phyloP scores from a whole-genome alignment of 2,888 invertebrate genomes.

The Ptycholaimellus sp. region DNA sequence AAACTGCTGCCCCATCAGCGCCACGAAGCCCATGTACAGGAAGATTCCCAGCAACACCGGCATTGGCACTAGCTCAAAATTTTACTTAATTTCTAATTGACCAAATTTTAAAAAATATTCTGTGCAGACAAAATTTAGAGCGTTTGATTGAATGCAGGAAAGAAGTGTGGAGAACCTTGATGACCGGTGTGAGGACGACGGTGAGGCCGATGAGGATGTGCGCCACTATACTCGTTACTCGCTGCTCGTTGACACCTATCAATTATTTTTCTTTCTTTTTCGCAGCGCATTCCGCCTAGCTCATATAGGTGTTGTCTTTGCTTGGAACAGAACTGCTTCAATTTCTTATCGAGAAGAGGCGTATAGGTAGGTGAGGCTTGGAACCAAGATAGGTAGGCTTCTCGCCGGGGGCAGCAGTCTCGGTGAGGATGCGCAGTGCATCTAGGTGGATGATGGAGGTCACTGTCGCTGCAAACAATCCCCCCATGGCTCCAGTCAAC shows the following conservation, averaged over 20 bases:
- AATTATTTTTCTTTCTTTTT: background rate
- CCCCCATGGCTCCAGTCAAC: background rate
- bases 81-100: too few relatives aligned
- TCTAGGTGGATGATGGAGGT: slow-evolving; percentile 76
- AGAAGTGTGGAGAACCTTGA: slow-evolving; percentile 8
- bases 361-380: slow-evolving; percentile 15
- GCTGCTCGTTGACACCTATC: slow-evolving; percentile 34
- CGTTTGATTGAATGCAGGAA: too few relatives aligned
- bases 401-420: slow-evolving; percentile 73
- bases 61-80: slow-evolving; percentile 26
- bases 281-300: background rate
- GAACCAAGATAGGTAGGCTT: slow-evolving; percentile 43
- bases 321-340: background rate
- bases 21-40: slow-evolving; percentile 31
- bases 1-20: slow-evolving; percentile 24
- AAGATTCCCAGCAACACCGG: slow-evolving; percentile 32
- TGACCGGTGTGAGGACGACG: slow-evolving; percentile 25
- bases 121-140: background rate
- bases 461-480: slow-evolving; percentile 25
- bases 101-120: background rate
- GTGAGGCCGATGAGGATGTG: slow-evolving; percentile 39
- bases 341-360: background rate
- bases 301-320: background rate
- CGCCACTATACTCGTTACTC: slow-evolving; percentile 55
- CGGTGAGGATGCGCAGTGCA: slow-evolving; percentile 55